Evolutionary conservation across 2,888 invertebrate species (phyloP).

Genomic region (Zaprionus lineosus): DNA sequence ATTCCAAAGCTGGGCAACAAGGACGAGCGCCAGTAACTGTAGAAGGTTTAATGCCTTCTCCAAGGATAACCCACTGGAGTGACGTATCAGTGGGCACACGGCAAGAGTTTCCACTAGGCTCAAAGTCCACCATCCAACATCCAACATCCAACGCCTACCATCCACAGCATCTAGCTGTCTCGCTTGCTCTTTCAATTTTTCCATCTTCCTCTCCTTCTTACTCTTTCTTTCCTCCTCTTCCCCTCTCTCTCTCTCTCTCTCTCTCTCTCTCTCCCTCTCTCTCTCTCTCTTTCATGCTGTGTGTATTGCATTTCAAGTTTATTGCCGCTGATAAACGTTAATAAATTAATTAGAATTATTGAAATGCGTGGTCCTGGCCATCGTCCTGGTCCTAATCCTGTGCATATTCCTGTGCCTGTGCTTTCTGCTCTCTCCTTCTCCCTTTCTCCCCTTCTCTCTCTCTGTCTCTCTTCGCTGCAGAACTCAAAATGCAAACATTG

Average conservation of each 20-base stretch:
- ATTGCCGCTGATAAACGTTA: conserved; percentile 82
- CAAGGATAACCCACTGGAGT: not conserved
- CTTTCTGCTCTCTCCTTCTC: conserved; percentile 2
- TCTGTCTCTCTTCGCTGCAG: conserved; percentile 23
- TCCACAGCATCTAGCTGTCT: too few species aligned
- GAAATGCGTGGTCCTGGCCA: conserved; percentile 78
- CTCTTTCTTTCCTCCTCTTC: conserved; percentile 14
- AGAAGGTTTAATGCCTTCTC: conserved; percentile 37
- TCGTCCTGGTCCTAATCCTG: conserved; percentile 20
- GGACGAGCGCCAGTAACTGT: conserved; percentile 6
- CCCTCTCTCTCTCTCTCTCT: conserved; percentile 22
- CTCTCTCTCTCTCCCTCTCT: conserved; percentile 5
- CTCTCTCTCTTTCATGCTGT: conserved; percentile 10
- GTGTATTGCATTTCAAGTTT: conserved; percentile 67
- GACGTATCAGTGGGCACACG: conserved; percentile 19
- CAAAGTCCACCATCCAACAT: conserved; percentile 11
- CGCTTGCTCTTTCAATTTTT: conserved; percentile 17
- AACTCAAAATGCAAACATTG: conserved; percentile 64
- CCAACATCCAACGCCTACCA: not conserved
- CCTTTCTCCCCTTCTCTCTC: too few species aligned
- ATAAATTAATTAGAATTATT: conserved; percentile 83
- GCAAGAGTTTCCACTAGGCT: too few species aligned
- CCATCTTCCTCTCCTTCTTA: conserved; percentile 3
- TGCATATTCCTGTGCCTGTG: conserved; percentile 21
- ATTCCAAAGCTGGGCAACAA: conserved; percentile 29